Base-by-base conservation (phyloP, 1,140 invertebrate genomes). In the Drosophila bifasciata region DNA sequence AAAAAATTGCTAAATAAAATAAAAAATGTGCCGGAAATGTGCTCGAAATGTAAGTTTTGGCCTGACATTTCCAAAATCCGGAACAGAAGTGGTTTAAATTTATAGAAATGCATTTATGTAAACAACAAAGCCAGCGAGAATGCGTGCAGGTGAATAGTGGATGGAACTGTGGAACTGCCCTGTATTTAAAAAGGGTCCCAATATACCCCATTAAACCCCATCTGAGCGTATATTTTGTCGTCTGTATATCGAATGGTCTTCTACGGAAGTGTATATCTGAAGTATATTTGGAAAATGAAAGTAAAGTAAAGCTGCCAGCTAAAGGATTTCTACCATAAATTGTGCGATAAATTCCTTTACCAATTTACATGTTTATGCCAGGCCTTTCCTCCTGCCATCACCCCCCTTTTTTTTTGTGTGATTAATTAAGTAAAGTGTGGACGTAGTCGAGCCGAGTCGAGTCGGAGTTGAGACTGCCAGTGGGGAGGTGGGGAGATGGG, bases 51-150 rank as follows among this genome's bases (percentile, higher is more conserved):
- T 67, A 68, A 55, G 64, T 53, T 67, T 68, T 25, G 62, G 49
- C 61, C 8, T 62, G 64, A 50, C 67, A 70, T 70, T 70, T 70
- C n/a, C n/a, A 70, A 70, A 70, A 49, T 45, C 67, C 67, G 64
- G 67, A 70, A 70, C 39, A 5, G 23, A 45, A 58, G 39, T 25
- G 52, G 3, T 25, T 16, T 39, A 56, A 68, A 67, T 46, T 13
- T 32, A 32, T 1, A 17, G 11, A 67, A 56, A 68, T 46, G 1
- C 21, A 45, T 66, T 3, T 7, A 28, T n/a, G n/a, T n/a, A n/a
- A n/a, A n/a, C n/a, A 28, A 16, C 48, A 3, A 15, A 11, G 19
- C 17, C 4, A 13, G 17, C 0, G n/a, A 17, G 16, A 45, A 4
- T 13, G 11, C 11, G 32, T 3, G n/a, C 11, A 36, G 3, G 32